Evolutionary conservation across 1,140 invertebrate genomes (phyloP).

Genomic region (Apis florea): DNA sequence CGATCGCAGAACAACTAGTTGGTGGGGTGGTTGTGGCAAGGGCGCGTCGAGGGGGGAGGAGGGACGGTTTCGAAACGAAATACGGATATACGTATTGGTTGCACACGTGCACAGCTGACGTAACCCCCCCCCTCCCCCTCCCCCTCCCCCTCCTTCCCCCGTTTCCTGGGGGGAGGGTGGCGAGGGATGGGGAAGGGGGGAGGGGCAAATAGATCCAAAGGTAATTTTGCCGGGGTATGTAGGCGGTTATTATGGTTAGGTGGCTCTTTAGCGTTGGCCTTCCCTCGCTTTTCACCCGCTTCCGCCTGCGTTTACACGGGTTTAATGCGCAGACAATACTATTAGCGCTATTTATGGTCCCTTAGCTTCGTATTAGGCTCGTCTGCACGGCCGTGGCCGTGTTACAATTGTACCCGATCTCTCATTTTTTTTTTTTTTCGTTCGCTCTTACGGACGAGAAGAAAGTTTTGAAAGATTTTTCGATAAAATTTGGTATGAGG

Average conservation of each 20-base stretch:
- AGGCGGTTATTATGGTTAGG: conserved; percentile 50
- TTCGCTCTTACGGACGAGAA: rapidly evolving
- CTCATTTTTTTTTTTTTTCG: not conserved
- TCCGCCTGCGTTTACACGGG: conserved; percentile 34
- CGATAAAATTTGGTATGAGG: too few species aligned
- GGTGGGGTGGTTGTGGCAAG: not conserved
- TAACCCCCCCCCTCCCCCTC: too few species aligned
- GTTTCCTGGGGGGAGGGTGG: not conserved
- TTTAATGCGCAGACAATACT: conserved; percentile 46
- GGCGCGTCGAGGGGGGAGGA: conserved; percentile 8
- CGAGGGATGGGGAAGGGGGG: too few species aligned
- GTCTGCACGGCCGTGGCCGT: not conserved
- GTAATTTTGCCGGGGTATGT: conserved; percentile 50
- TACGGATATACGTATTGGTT: conserved; percentile 24
- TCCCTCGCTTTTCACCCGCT: not conserved
- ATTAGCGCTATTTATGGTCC: conserved; percentile 40
- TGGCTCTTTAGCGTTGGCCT: conserved; percentile 16
- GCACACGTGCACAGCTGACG: conserved; percentile 52
- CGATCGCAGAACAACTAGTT: not conserved
- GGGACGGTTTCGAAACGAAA: conserved; percentile 25
- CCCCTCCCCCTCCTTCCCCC: too few species aligned
- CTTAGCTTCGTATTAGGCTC: conserved; percentile 31
- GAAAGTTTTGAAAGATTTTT: too few species aligned
- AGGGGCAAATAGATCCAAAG: conserved; percentile 54
- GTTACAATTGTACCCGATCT: not conserved